Percentiles rank a stretch among this genome's conserved stretches.
phyloP scores from a whole-genome alignment of 2,888 invertebrate genomes.

The Netelia virgata region DNA sequence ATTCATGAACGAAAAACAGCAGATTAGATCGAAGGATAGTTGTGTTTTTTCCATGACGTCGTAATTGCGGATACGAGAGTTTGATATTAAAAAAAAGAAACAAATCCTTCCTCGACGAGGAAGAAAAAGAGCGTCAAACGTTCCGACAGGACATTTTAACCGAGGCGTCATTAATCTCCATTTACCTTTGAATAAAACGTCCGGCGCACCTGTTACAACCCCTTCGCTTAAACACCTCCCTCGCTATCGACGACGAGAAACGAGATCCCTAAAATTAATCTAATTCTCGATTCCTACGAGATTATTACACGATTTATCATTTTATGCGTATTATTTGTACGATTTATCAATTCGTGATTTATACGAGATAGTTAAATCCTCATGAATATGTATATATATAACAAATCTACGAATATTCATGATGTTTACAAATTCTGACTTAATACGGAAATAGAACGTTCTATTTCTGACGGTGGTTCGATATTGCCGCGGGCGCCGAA shows the following conservation, averaged over 20 bases:
- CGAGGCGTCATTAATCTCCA: slow-evolving; percentile 21
- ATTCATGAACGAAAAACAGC: neutral
- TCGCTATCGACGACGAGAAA: neutral
- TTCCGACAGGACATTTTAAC: no score
- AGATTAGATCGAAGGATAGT: no score
- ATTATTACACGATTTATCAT: no score
- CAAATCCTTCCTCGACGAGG: neutral
- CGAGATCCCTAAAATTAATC: no score
- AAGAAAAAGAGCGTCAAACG: no score
- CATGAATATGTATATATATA: no score
- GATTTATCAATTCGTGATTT: no score
- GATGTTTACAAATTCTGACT: neutral
- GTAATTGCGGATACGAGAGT: neutral
- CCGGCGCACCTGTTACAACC: neutral
- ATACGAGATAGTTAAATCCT: no score
- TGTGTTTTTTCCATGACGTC: no score
- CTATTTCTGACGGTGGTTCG: neutral
- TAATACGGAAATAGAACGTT: neutral
- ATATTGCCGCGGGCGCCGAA: neutral
- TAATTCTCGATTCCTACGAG: no score
- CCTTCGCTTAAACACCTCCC: neutral
- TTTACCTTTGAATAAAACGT: slow-evolving; percentile 29
- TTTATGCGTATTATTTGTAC: no score
- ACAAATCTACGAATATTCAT: no score
- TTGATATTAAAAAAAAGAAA: slow-evolving; percentile 11